Evolutionary conservation across 2,888 invertebrate species (phyloP).

Genomic region (Rhorus exstirpatorius): DNA sequence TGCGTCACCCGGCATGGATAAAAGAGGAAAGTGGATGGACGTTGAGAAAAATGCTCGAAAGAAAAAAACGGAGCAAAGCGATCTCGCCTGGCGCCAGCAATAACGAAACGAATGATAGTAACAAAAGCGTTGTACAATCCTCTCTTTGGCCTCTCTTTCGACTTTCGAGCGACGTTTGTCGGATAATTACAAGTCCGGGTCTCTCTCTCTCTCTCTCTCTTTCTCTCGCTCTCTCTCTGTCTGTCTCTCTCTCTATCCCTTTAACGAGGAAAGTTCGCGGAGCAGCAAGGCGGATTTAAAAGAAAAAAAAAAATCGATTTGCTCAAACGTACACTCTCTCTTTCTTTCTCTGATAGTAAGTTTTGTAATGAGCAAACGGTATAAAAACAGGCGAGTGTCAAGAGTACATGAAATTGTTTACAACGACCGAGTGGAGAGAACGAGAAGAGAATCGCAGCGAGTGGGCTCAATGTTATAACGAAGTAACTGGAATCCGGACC

Average conservation of each 20-base stretch:
- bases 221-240: slow-evolving; percentile 5
- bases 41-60: neutral
- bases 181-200: slow-evolving; percentile 63
- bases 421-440: slow-evolving; percentile 47
- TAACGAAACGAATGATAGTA: slow-evolving; percentile 49
- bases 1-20: slow-evolving; percentile 12
- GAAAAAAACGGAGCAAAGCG: slow-evolving; percentile 4
- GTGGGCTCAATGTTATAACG: slow-evolving; percentile 65
- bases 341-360: slow-evolving; percentile 32
- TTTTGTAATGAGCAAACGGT: slow-evolving; percentile 36
- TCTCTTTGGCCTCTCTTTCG: slow-evolving; percentile 21
- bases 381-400: slow-evolving; percentile 57
- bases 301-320: slow-evolving; percentile 55
- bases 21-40: slow-evolving; percentile 44
- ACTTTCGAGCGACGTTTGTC: slow-evolving; percentile 57
- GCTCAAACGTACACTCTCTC: slow-evolving; percentile 41
- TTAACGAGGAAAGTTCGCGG: slow-evolving; percentile 64
- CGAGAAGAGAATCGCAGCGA: slow-evolving; percentile 33
- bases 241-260: slow-evolving; percentile 41
- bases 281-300: slow-evolving; percentile 44
- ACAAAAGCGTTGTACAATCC: slow-evolving; percentile 44
- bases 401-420: slow-evolving; percentile 66
- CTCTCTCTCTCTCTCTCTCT: slow-evolving; percentile 20
- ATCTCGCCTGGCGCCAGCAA: slow-evolving; percentile 36
- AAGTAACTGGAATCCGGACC: slow-evolving; percentile 69